Base-by-base conservation (phyloP, 2,888 invertebrate species). In the Euplagia quadripunctaria region DNA sequence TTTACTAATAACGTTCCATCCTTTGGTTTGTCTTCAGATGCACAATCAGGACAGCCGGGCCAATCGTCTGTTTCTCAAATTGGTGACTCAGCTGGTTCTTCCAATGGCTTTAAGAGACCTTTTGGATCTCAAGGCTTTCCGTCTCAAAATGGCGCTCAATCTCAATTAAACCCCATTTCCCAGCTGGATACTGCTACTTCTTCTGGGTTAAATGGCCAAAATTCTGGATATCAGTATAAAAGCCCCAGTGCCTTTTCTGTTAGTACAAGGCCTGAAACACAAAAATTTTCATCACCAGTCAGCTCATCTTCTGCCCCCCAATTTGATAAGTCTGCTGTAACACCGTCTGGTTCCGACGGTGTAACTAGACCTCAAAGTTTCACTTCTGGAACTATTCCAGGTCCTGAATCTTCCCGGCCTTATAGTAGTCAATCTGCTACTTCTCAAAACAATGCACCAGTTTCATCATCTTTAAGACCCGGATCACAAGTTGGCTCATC, bases 371-470 rank as follows among this genome's bases (percentile, higher is more conserved):
- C 49, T 6, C 55, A 51, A 43, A n/a, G 58, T 46, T 55, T 55
- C 12, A 20, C 58, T 20, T 61, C 61, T 12, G 61, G 58, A 20
- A 12, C 20, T 20, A 58, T 20, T 58, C 4, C 20, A 58, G 12
- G 14, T 31, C 31, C 61, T 61, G 31, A 31, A 14, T 5, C 31
- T 61, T 61, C 31, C 12, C 9, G 42, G n/a, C 5, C 73, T 43
- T 77, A 79, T 58, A 68, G 67, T 12, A 42, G 70, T 17, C 61
- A 58, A 17, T 4, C 64, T 9, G 17, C 43, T 43, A 31, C 14
- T n/a, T 80, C 84, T 70, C 82, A 81, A 70, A 82, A 80, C 52
- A 76, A 77, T 43, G 70, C 78, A 51, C 77, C 82, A 61, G 74
- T 75, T 43, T 14, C 72, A 20, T 71, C 64, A 8, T 72, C 65